Evolutionary conservation across 2,888 invertebrate species (phyloP).

Genomic region (Argyra leucocephala): DNA sequence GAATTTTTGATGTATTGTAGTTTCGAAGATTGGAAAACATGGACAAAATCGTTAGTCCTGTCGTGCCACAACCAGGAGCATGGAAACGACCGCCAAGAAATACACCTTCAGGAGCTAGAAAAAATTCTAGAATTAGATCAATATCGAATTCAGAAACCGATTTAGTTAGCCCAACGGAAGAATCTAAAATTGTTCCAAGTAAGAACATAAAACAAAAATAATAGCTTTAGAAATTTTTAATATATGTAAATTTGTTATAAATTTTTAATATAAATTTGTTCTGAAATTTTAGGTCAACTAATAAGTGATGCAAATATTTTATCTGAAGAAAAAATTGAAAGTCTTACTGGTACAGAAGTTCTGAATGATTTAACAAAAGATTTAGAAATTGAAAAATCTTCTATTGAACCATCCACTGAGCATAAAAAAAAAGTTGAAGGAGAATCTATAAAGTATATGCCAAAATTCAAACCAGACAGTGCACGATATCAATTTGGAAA

Average conservation of each 20-base stretch:
- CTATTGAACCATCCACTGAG: too few relatives aligned
- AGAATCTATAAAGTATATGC: constrained; percentile 18
- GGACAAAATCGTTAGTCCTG: constrained; percentile 87
- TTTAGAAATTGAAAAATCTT: background rate
- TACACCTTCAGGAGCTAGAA: constrained; percentile 39
- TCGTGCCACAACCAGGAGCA: constrained; percentile 79
- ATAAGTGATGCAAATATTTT: too few relatives aligned
- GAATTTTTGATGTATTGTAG: constrained; percentile 41
- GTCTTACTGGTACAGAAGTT: background rate
- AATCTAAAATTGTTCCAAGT: constrained; percentile 34
- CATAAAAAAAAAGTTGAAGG: constrained; percentile 7
- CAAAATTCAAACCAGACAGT: constrained; percentile 62
- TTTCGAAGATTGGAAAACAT: constrained; percentile 61
- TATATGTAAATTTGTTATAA: too few relatives aligned
- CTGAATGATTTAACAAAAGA: constrained; percentile 10
- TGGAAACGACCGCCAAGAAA: constrained; percentile 56
- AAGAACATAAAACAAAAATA: background rate
- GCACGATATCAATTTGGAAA: constrained; percentile 88
- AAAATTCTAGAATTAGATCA: constrained; percentile 38
- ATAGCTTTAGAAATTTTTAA: too few relatives aligned
- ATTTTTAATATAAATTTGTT: too few relatives aligned
- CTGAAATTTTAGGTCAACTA: too few relatives aligned
- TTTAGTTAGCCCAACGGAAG: constrained; percentile 42
- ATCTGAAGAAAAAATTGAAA: background rate
- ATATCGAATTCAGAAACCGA: constrained; percentile 47